Percentiles rank a stretch among this genome's conserved stretches.
These are phyloP conservation scores for Malthinus flaveolus DNA, from an alignment of 2,888 invertebrate species.

Conservation along the genomic window DNA sequence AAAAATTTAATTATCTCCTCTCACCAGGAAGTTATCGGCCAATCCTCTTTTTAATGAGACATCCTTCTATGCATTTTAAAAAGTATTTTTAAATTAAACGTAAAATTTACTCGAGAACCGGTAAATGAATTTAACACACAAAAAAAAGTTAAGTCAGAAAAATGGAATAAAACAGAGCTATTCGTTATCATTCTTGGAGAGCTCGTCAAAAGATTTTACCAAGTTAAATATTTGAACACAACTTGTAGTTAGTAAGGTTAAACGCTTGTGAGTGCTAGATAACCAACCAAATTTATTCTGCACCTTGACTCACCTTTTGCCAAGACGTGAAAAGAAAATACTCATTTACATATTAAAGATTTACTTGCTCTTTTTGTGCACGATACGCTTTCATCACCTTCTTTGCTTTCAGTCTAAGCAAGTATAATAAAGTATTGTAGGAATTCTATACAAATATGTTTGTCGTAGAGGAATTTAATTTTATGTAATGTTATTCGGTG, in stretches of 20 bases:
- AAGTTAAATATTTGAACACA: constrained; percentile 49
- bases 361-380: constrained; percentile 40
- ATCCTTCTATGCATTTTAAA: background rate
- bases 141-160: constrained; percentile 14
- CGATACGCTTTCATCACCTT: constrained; percentile 28
- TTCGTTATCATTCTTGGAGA: constrained; percentile 29
- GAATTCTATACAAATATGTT: too few relatives aligned
- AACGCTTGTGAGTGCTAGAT: constrained; percentile 46
- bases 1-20: background rate
- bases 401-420: constrained; percentile 15
- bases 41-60: background rate
- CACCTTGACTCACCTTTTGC: constrained; percentile 46
- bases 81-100: background rate
- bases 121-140: constrained; percentile 5
- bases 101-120: background rate
- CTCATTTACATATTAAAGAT: constrained; percentile 51
- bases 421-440: constrained; percentile 2
- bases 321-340: constrained; percentile 46
- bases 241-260: constrained; percentile 42
- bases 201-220: constrained; percentile 41
- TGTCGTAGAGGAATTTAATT: too few relatives aligned
- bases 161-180: constrained; percentile 13
- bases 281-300: constrained; percentile 47
- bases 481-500: background rate
- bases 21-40: background rate